These are phyloP conservation scores for Calephelis nemesis DNA, from an alignment of 1,140 invertebrate species.

Conservation along the genomic window DNA sequence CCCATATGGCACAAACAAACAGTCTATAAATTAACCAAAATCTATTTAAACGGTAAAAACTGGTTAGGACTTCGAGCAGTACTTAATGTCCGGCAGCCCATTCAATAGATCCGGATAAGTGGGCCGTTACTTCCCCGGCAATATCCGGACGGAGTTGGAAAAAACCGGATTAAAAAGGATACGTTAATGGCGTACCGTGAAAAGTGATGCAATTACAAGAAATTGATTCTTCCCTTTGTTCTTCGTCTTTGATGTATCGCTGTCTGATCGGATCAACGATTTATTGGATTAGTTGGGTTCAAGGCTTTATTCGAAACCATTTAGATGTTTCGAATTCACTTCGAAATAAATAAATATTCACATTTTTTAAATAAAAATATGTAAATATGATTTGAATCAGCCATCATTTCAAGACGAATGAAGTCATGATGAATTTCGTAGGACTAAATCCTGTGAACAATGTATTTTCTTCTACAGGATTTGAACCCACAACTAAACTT, in stretches of 20 bases:
- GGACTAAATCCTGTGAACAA: too few species aligned
- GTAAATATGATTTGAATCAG: too few species aligned
- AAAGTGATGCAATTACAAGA: conserved; percentile 65
- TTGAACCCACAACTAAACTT: too few species aligned
- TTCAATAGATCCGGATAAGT: conserved; percentile 67
- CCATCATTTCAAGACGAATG: too few species aligned
- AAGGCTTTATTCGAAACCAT: neutral
- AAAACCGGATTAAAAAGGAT: conserved; percentile 66
- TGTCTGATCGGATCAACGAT: conserved; percentile 22
- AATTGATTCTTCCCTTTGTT: conserved; percentile 61
- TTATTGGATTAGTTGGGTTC: conserved; percentile 5
- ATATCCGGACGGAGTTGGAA: conserved; percentile 61
- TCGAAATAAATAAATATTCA: too few species aligned
- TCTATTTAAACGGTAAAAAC: conserved; percentile 39
- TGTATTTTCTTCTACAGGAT: too few species aligned
- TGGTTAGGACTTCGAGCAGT: conserved; percentile 41
- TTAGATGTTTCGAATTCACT: too few species aligned
- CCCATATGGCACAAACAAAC: neutral
- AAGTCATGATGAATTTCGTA: too few species aligned
- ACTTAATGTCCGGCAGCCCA: conserved; percentile 59
- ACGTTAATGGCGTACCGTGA: conserved; percentile 60
- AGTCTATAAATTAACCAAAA: conserved; percentile 28
- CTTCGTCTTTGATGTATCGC: conserved; percentile 37
- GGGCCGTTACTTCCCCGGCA: conserved; percentile 59
- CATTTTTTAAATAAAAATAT: too few species aligned